phyloP scores from a whole-genome alignment of 2,797 vertebrate species.

The Microhierax caerulescens region DNA sequence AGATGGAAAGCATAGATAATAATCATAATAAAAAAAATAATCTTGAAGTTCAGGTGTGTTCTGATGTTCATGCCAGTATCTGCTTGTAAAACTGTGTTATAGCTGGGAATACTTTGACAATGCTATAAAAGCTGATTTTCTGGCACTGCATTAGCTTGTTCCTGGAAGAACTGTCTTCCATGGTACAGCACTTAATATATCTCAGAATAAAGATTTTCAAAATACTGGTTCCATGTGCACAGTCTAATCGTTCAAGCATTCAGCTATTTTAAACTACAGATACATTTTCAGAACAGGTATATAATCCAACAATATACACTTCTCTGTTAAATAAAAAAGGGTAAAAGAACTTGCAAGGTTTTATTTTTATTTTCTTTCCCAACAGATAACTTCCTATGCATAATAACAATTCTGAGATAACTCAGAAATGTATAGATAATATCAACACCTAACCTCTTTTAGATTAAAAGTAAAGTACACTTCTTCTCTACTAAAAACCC shows the following conservation, averaged over 20 bases:
- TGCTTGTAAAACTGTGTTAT: constrained; percentile 22
- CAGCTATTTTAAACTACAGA: background rate
- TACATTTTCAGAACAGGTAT: background rate
- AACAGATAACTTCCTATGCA: background rate
- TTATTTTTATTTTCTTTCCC: background rate
- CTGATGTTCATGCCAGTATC: background rate
- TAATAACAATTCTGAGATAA: background rate
- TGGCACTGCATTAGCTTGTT: constrained; percentile 27
- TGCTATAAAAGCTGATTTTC: constrained; percentile 47
- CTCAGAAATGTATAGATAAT: background rate
- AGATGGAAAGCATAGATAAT: background rate
- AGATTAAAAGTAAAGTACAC: background rate
- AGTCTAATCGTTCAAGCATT: background rate
- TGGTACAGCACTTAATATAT: background rate
- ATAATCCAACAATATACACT: background rate
- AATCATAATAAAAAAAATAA: background rate
- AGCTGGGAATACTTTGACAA: constrained; percentile 30
- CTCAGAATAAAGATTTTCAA: constrained; percentile 22
- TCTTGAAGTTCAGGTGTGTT: background rate
- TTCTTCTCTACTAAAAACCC: background rate
- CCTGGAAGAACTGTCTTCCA: constrained; percentile 34
- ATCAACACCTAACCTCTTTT: background rate
- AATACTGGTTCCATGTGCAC: background rate
- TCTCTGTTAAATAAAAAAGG: background rate
- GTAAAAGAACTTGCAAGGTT: background rate